These are phyloP conservation scores for Tetragonula carbonaria DNA, from an alignment of 2,888 invertebrate genomes.

Conservation along the genomic window DNA sequence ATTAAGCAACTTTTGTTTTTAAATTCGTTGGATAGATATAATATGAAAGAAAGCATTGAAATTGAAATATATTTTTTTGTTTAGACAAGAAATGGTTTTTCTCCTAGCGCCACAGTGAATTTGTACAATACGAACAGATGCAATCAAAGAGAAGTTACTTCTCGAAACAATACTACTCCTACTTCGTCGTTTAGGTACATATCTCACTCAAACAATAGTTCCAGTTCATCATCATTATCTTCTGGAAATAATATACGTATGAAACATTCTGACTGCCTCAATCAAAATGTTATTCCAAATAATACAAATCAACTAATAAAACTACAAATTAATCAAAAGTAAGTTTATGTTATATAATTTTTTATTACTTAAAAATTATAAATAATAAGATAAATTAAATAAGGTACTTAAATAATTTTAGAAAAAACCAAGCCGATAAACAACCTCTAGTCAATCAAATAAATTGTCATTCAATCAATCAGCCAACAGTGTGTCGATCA, in stretches of 20 bases:
- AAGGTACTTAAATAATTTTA: constrained; percentile 45
- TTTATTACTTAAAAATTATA: background rate
- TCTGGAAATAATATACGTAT: constrained; percentile 75
- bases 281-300: constrained; percentile 73
- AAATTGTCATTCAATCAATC: constrained; percentile 55
- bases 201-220: constrained; percentile 74
- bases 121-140: constrained; percentile 79
- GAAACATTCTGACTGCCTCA: constrained; percentile 78
- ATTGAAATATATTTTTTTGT: constrained; percentile 22
- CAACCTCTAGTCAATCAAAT: constrained; percentile 61
- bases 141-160: constrained; percentile 74
- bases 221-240: constrained; percentile 71
- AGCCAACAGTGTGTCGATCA: constrained; percentile 81
- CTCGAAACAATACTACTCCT: constrained; percentile 76
- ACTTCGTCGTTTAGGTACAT: constrained; percentile 79
- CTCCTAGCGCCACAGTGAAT: constrained; percentile 81
- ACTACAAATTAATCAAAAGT: constrained; percentile 80
- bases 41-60: background rate
- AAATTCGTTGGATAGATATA: background rate
- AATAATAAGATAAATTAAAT: background rate
- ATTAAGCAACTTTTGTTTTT: background rate
- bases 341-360: constrained; percentile 35
- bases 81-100: constrained; percentile 77
- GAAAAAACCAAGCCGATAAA: constrained; percentile 76
- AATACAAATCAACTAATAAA: constrained; percentile 79